Percentiles rank a stretch among this genome's conserved stretches.
Conservation (phyloP, 1,140 invertebrate species). For the Babylonia areolata region DNA sequence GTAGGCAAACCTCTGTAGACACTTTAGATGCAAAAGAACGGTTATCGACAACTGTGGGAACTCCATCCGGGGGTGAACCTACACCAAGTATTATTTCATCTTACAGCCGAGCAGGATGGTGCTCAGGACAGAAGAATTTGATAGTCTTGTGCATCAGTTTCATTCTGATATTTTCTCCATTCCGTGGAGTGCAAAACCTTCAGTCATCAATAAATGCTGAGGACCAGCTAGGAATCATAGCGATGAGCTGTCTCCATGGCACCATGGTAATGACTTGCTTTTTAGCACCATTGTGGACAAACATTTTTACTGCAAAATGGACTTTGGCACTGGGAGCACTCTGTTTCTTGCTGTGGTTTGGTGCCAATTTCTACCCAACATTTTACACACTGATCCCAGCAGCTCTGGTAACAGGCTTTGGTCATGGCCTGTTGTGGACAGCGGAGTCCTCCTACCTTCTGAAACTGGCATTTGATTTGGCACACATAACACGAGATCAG, state of each 20-base stretch:
- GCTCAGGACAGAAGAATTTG: constrained; percentile 71
- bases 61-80: neutral
- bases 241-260: constrained; percentile 70
- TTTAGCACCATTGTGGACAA: constrained; percentile 70
- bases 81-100: neutral
- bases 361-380: constrained; percentile 72
- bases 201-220: constrained; percentile 71
- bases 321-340: constrained; percentile 69
- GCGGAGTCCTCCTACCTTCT: constrained; percentile 72
- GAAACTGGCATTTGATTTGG: constrained; percentile 72
- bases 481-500: constrained; percentile 60
- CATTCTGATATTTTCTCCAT: constrained; percentile 73
- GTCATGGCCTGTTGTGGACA: constrained; percentile 73
- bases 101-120: constrained; percentile 48
- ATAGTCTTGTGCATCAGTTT: constrained; percentile 72
- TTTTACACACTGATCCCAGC: constrained; percentile 73
- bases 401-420: constrained; percentile 71
- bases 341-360: constrained; percentile 72
- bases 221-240: constrained; percentile 67
- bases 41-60: neutral
- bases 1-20: neutral
- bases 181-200: constrained; percentile 73
- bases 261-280: constrained; percentile 71
- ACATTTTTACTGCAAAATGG: constrained; percentile 72
- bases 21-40: constrained; percentile 12